Base-by-base conservation (phyloP, 1,140 invertebrate species). In the Dysdera silvatica region DNA sequence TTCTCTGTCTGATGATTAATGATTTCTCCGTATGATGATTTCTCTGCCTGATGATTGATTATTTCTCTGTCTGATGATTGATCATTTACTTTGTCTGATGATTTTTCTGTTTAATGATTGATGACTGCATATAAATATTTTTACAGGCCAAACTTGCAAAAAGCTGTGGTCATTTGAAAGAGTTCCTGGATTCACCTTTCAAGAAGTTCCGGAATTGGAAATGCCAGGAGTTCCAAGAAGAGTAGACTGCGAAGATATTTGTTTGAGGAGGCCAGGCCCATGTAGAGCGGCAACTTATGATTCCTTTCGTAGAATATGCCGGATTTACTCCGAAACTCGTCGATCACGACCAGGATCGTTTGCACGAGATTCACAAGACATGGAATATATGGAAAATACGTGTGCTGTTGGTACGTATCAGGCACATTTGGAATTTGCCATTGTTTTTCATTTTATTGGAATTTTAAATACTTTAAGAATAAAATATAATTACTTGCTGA, bases 321-420 rank as follows among this genome's bases (percentile, higher is more conserved):
- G 72, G 49, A 35, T 81, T 23, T 78, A 74, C 67, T 68, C 73
- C 16, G 78, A 81, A 51, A 79, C 77, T 5, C 65, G 79, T 61
- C 60, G 80, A 53, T 75, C 78, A 0, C 67, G 71, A 29, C 76
- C 78, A 23, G 71, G 73, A 45, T 71, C 72, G n/a, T 79, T 78
- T 66, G 63, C 72, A 31, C 68, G 73, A 23, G 70, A 71, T 18
- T 67, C 70, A 6, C 67, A 73, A 31, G 75, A 79, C 52, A 71
- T 79, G 6, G 78, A 81, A 68, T 81, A 81, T 66, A 71, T 81
- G 67, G 80, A 81, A 69, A 81, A 81, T 69, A 76, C 79, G 68
- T 81, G 80, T 65, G 75, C 78, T 45, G 71, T 73, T 68, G 74
- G 79, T 79, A 70, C 68, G 69, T n/a, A n/a, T n/a, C n/a, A n/a